phyloP scores from a whole-genome alignment of 2,888 invertebrate genomes.

The Linnaemya vulpina region DNA sequence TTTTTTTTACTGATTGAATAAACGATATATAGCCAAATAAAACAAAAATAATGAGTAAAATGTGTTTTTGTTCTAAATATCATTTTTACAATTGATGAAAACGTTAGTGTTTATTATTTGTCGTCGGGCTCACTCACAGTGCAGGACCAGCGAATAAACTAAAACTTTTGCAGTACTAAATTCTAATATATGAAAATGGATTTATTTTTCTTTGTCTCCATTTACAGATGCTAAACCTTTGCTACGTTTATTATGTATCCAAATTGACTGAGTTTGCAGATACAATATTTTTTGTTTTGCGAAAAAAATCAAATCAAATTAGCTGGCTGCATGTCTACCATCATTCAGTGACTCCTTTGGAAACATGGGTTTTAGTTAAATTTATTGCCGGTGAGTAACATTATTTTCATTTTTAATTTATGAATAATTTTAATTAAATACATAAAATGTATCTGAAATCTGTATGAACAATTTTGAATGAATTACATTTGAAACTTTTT shows the following conservation, averaged over 20 bases:
- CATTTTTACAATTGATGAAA: no score
- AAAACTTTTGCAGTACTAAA: neutral
- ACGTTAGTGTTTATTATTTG: no score
- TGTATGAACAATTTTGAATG: no score
- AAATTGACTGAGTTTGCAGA: slow-evolving; percentile 96
- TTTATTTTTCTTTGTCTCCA: slow-evolving; percentile 1
- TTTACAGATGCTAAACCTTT: slow-evolving; percentile 83
- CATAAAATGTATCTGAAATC: no score
- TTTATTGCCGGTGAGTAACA: slow-evolving; percentile 87
- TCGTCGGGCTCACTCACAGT: no score
- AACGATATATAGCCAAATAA: no score
- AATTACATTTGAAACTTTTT: no score
- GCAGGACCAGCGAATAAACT: no score
- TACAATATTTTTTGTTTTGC: slow-evolving; percentile 95
- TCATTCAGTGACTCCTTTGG: slow-evolving; percentile 96
- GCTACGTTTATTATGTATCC: slow-evolving; percentile 94
- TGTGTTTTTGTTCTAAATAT: no score
- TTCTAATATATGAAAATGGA: neutral
- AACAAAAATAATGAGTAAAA: no score
- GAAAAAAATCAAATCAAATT: slow-evolving; percentile 95
- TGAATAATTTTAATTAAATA: neutral
- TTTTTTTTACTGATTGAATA: no score
- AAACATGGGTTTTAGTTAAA: slow-evolving; percentile 95
- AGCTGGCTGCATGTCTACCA: slow-evolving; percentile 96
- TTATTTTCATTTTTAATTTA: neutral